Evolutionary conservation across 2,797 vertebrate genomes (phyloP).

Genomic region (Podargus strigoides): DNA sequence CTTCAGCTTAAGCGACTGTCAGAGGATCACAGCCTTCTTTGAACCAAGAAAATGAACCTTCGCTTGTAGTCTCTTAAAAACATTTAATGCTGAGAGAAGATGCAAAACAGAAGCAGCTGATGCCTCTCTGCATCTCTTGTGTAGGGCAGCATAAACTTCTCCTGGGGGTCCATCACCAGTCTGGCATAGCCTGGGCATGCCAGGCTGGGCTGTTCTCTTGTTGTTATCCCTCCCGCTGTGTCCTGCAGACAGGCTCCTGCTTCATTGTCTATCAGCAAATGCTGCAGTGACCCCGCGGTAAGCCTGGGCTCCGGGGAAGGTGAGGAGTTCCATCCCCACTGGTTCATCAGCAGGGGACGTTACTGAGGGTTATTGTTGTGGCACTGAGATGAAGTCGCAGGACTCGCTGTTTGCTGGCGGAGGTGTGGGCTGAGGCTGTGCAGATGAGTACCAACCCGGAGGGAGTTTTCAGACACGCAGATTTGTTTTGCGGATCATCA

Average conservation of each 20-base stretch:
- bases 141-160: neutral
- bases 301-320: neutral
- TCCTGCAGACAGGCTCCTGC: fast-evolving
- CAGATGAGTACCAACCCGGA: neutral
- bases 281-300: fast-evolving
- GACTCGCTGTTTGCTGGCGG: neutral
- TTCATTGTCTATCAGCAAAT: neutral
- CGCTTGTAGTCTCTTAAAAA: neutral
- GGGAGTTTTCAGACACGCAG: slow-evolving; percentile 20
- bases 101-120: neutral
- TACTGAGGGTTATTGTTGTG: neutral
- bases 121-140: neutral
- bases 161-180: neutral
- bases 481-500: slow-evolving; percentile 18
- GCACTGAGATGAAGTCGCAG: neutral
- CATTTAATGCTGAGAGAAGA: neutral
- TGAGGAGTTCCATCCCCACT: neutral
- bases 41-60: neutral
- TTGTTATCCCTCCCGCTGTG: too few relatives aligned
- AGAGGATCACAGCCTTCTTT: neutral
- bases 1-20: neutral
- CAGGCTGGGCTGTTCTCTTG: neutral
- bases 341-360: neutral
- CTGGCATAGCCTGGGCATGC: neutral
- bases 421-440: neutral